Evolutionary conservation across 2,888 invertebrate genomes (phyloP).

Genomic region (Glyphotaelius pellucidus): DNA sequence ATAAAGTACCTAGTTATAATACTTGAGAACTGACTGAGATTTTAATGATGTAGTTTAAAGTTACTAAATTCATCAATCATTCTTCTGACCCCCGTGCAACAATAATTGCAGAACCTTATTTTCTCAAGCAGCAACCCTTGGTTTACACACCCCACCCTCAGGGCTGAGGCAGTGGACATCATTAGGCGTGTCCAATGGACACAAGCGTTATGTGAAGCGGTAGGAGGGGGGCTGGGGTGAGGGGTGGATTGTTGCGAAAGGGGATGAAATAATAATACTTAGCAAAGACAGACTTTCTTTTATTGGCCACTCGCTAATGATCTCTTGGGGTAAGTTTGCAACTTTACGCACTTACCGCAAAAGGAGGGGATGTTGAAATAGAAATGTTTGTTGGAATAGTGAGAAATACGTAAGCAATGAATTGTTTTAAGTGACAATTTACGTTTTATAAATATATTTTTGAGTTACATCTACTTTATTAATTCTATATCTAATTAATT

Average conservation of each 20-base stretch:
- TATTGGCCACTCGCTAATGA: constrained; percentile 62
- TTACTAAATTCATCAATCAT: not conserved
- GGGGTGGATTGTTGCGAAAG: constrained; percentile 33
- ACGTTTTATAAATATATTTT: not conserved
- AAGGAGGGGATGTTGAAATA: not conserved
- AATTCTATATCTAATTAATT: too few species aligned
- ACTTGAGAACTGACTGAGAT: not conserved
- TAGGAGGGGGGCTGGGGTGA: not conserved
- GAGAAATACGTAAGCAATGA: not conserved
- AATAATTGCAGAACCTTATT: constrained; percentile 35
- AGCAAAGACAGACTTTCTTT: constrained; percentile 46
- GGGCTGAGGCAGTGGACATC: constrained; percentile 43
- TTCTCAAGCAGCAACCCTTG: not conserved
- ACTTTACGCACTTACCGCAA: not conserved
- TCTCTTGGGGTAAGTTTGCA: constrained; percentile 39
- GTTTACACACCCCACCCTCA: not conserved
- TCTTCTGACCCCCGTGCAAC: not conserved
- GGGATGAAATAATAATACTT: constrained; percentile 45
- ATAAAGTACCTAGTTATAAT: not conserved
- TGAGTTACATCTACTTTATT: not conserved
- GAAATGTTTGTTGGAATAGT: not conserved
- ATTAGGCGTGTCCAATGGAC: constrained; percentile 55
- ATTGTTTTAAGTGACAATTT: not conserved
- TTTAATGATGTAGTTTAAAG: not conserved
- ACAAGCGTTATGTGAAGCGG: not conserved